A percentile compares a stretch with the other conserved stretches of the same genome.
These are phyloP conservation scores for Stenolophus ochropezus DNA, from an alignment of 2,888 invertebrate genomes.

Conservation along the genomic window DNA sequence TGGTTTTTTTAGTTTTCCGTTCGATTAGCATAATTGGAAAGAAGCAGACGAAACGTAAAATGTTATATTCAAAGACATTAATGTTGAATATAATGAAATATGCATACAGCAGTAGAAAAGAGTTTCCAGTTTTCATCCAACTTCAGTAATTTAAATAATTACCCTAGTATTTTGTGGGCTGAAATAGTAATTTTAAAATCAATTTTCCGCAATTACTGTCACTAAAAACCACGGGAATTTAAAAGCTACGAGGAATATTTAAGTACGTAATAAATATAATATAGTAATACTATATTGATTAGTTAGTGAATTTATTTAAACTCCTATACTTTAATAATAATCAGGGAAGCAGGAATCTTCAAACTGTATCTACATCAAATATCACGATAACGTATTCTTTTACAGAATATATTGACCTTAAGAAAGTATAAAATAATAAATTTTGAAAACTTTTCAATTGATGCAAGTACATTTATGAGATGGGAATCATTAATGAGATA, in stretches of 20 bases:
- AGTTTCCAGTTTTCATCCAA: conserved; percentile 26
- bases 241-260: conserved; percentile 1
- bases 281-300: not conserved
- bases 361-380: too few relatives aligned
- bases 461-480: too few relatives aligned
- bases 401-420: too few relatives aligned
- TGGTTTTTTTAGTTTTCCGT: not conserved
- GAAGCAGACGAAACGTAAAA: conserved; percentile 7
- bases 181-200: conserved; percentile 24
- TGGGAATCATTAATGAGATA: too few relatives aligned
- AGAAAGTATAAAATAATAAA: too few relatives aligned
- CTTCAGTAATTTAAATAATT: conserved; percentile 37
- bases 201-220: conserved; percentile 11
- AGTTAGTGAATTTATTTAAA: too few relatives aligned
- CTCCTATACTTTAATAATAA: too few relatives aligned
- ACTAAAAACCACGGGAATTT: conserved; percentile 8
- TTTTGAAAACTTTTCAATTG: too few relatives aligned
- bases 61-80: conserved; percentile 24
- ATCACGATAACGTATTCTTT: too few relatives aligned
- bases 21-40: conserved; percentile 10
- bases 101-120: conserved; percentile 1
- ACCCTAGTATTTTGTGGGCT: conserved; percentile 19
- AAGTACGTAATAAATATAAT: conserved; percentile 6
- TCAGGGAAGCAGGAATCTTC: too few relatives aligned
- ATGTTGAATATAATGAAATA: conserved; percentile 33